Evolutionary conservation across 2,797 vertebrate genomes (phyloP).

Genomic region (Gobio occitaniae): DNA sequence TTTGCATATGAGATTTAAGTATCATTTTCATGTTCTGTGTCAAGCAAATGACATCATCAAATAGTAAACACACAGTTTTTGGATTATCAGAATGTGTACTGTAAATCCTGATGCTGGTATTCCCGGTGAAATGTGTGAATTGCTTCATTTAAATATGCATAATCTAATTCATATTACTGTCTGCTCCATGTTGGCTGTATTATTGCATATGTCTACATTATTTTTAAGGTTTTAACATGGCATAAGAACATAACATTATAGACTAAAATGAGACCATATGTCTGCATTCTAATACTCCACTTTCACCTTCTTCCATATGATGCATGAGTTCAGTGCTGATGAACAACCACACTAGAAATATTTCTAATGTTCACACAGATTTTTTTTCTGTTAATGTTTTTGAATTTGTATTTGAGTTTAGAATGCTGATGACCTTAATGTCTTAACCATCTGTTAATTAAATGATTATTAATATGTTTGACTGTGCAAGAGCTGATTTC

Average conservation of each 20-base stretch:
- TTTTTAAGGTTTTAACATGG: neutral
- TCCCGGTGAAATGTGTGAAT: neutral
- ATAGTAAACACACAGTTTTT: neutral
- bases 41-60: neutral
- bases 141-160: constrained; percentile 8
- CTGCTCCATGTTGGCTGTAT: neutral
- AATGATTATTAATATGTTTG: constrained; percentile 62
- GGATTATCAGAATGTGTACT: constrained; percentile 11
- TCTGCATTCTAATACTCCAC: constrained; percentile 56
- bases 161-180: constrained; percentile 7
- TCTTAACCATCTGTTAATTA: constrained; percentile 67
- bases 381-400: constrained; percentile 50
- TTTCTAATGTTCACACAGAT: constrained; percentile 44
- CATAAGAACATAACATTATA: constrained; percentile 24
- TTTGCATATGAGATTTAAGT: constrained; percentile 52
- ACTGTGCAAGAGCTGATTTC: neutral
- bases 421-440: constrained; percentile 36
- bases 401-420: constrained; percentile 50
- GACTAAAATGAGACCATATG: constrained; percentile 62
- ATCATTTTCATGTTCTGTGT: constrained; percentile 41
- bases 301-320: constrained; percentile 60
- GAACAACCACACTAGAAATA: constrained; percentile 47
- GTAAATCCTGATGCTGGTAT: constrained; percentile 34
- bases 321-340: constrained; percentile 54
- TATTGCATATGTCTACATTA: neutral